phyloP scores from a whole-genome alignment of 92 coral and sea anemone species.

The Umimayanthus chanpuru region DNA sequence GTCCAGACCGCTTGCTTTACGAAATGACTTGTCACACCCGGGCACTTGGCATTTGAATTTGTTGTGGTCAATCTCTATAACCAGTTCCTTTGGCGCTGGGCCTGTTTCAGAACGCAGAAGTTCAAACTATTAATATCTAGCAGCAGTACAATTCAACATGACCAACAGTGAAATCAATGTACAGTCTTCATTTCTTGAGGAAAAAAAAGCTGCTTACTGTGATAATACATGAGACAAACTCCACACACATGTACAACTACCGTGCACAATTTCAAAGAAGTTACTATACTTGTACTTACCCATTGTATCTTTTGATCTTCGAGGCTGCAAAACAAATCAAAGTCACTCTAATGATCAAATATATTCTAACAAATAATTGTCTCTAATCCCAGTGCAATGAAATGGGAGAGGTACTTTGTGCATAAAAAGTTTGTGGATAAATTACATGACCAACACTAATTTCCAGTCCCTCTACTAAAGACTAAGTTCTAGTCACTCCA shows the following conservation, averaged over 20 bases:
- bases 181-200: too few relatives aligned
- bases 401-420: too few relatives aligned
- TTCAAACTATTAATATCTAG: not conserved
- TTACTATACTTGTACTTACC: not conserved
- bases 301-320: not conserved
- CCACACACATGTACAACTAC: too few relatives aligned
- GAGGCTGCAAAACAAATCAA: conserved; percentile 3
- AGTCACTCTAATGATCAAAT: not conserved
- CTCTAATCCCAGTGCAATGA: not conserved
- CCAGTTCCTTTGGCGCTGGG: conserved; percentile 89
- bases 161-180: too few relatives aligned
- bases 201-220: too few relatives aligned
- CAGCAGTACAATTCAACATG: not conserved
- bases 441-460: too few relatives aligned
- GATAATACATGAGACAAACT: too few relatives aligned
- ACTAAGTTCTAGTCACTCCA: too few relatives aligned
- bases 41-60: conserved; percentile 83
- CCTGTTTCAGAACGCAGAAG: not conserved
- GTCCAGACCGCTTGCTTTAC: conserved; percentile 93
- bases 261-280: too few relatives aligned
- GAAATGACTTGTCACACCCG: conserved; percentile 96
- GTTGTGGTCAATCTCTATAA: conserved; percentile 94
- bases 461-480: too few relatives aligned
- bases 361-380: not conserved
- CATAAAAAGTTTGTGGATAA: not conserved